phyloP scores from a whole-genome alignment of 1,140 invertebrate genomes.

The Pseudoatta argentina region DNA sequence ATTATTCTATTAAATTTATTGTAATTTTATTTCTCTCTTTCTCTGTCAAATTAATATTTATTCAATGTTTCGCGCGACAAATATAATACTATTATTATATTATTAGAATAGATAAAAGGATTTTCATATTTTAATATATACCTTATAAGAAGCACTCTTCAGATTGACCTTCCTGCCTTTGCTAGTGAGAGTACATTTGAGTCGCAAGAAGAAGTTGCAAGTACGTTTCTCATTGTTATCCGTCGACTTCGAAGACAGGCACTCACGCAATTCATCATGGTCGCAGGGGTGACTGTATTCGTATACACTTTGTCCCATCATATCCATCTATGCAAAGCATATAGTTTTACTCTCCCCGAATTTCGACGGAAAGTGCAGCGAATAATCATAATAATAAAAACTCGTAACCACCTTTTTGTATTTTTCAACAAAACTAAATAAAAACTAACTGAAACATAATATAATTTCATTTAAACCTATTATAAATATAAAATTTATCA shows the following conservation, averaged over 20 bases:
- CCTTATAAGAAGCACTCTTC: constrained; percentile 97
- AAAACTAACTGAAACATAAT: background rate
- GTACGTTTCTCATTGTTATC: constrained; percentile 83
- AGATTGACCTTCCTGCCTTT: constrained; percentile 97
- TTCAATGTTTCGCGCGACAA: background rate
- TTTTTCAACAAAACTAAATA: background rate
- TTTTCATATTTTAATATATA: constrained; percentile 82
- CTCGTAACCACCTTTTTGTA: background rate
- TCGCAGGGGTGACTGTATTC: constrained; percentile 98
- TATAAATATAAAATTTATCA: background rate
- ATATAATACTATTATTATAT: background rate
- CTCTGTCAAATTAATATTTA: background rate
- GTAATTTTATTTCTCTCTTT: background rate
- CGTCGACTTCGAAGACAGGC: constrained; percentile 88
- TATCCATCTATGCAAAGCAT: constrained; percentile 91
- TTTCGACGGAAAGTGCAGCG: background rate
- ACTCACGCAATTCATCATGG: constrained; percentile 95
- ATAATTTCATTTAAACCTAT: background rate
- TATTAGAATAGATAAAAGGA: background rate
- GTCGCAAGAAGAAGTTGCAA: constrained; percentile 91
- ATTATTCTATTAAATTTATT: constrained; percentile 11
- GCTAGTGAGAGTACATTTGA: constrained; percentile 96
- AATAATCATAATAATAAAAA: background rate
- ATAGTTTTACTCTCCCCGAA: background rate
- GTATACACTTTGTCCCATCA: constrained; percentile 97